Percentiles rank a stretch among this genome's conserved stretches.
Evolutionary conservation across 2,888 invertebrate genomes (phyloP).

Genomic region (Aromia moschata): DNA sequence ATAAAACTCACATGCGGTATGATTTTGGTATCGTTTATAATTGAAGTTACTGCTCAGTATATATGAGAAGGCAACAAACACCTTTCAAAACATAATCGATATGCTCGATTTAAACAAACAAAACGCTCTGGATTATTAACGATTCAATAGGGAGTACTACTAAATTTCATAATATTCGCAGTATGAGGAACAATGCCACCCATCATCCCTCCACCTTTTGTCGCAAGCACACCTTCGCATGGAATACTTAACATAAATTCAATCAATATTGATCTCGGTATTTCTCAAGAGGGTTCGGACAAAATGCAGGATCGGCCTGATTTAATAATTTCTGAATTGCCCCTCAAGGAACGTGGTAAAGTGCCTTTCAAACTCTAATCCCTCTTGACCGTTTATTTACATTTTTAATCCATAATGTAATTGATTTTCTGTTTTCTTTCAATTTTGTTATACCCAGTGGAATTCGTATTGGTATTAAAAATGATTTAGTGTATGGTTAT

Average conservation of each 20-base stretch:
- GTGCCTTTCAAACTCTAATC: neutral
- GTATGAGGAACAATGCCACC: slow-evolving; percentile 18
- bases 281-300: slow-evolving; percentile 14
- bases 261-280: slow-evolving; percentile 48
- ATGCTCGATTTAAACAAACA: too few species aligned
- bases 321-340: slow-evolving; percentile 14
- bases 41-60: too few species aligned
- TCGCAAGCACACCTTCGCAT: slow-evolving; percentile 49
- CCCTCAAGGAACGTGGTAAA: neutral
- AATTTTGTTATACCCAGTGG: too few species aligned
- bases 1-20: too few species aligned
- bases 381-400: neutral
- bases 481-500: too few species aligned
- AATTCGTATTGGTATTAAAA: too few species aligned
- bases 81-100: too few species aligned
- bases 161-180: neutral
- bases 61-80: too few species aligned
- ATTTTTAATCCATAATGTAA: neutral
- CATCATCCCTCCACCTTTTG: slow-evolving; percentile 41
- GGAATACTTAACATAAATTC: slow-evolving; percentile 53
- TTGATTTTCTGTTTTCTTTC: neutral
- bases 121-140: too few species aligned
- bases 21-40: too few species aligned
- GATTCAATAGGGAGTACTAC: too few species aligned
- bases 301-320: slow-evolving; percentile 20